These are phyloP conservation scores for Halcyon senegalensis DNA, from an alignment of 2,113 vertebrate species.

Conservation along the genomic window DNA sequence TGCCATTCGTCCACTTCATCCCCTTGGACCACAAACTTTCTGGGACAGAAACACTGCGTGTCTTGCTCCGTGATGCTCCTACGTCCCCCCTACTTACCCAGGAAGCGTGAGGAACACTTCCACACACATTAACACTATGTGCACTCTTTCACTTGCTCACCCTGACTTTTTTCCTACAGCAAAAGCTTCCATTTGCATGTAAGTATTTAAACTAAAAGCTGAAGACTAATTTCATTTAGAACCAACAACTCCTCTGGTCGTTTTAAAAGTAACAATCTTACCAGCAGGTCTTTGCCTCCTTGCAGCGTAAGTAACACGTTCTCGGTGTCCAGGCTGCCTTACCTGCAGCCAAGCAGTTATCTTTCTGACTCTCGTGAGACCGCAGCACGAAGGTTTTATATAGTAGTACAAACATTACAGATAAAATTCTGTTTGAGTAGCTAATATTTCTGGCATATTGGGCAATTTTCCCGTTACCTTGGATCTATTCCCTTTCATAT, in stretches of 20 bases:
- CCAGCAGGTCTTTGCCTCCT: neutral
- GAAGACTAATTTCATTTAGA: neutral
- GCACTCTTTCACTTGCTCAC: neutral
- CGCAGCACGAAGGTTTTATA: neutral
- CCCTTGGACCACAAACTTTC: neutral
- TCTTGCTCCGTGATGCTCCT: neutral
- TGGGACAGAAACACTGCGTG: neutral
- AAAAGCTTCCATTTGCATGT: neutral
- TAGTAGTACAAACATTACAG: conserved; percentile 4
- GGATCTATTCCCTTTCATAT: neutral
- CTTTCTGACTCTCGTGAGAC: neutral
- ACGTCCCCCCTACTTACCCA: no score
- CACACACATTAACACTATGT: neutral
- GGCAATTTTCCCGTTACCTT: neutral
- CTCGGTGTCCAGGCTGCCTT: neutral
- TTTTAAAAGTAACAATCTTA: neutral
- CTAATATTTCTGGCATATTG: neutral
- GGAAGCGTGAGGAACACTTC: neutral
- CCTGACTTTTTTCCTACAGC: neutral
- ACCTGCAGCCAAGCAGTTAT: neutral
- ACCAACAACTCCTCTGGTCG: neutral
- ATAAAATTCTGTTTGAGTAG: neutral
- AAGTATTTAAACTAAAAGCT: neutral
- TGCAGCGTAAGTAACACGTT: neutral
- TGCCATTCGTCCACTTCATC: neutral